These are phyloP conservation scores for Paradoxurus hermaphroditus DNA, from an alignment of 2,113 vertebrate genomes.

Conservation along the genomic window DNA sequence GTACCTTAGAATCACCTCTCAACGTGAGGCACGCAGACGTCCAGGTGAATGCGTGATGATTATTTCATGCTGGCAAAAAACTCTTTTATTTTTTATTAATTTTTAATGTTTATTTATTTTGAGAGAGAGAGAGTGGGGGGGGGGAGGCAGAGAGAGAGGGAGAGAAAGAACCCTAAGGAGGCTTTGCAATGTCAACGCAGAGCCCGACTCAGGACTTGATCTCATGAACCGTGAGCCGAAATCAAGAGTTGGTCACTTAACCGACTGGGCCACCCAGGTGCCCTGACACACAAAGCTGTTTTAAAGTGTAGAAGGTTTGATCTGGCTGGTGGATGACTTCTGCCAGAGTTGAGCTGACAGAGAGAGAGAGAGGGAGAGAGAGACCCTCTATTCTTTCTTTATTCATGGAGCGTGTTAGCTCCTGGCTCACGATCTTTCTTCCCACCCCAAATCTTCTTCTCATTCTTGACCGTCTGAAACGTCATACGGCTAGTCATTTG, in stretches of 20 bases:
- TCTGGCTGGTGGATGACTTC: neutral
- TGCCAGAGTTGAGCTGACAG: neutral
- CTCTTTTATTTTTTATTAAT: neutral
- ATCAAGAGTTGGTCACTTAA: too few relatives aligned
- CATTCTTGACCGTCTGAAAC: neutral
- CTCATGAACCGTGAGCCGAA: too few relatives aligned
- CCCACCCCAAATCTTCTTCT: neutral
- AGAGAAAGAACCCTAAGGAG: too few relatives aligned
- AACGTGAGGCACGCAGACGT: neutral
- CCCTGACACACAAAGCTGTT: neutral
- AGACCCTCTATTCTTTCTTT: neutral
- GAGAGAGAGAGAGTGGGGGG: too few relatives aligned
- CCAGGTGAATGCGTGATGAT: neutral
- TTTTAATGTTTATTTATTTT: too few relatives aligned
- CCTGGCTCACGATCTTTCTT: neutral
- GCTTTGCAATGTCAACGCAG: too few relatives aligned
- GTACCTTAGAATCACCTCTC: neutral
- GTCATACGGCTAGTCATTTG: too few relatives aligned
- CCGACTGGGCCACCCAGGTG: too few relatives aligned
- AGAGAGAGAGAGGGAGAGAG: neutral
- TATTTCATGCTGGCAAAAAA: neutral
- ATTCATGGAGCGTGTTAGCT: neutral
- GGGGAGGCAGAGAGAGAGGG: too few relatives aligned
- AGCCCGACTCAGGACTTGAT: too few relatives aligned
- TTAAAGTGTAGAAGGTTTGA: neutral